Evolutionary conservation across 2,113 vertebrate genomes (phyloP), one percentile per base, ranked within the genome.

Genomic region (Dendrocopos noguchii): DNA sequence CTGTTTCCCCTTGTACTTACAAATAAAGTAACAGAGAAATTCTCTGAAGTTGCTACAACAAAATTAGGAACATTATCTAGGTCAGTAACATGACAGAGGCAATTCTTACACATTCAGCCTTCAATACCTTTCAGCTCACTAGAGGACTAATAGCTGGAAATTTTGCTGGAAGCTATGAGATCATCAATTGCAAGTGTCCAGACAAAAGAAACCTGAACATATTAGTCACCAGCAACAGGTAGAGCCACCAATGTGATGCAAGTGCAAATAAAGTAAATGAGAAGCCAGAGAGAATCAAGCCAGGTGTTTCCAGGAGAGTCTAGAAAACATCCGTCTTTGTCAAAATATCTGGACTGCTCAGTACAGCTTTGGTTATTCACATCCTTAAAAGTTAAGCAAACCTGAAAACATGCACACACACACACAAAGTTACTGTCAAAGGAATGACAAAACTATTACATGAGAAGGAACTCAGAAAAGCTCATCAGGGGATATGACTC

Each of bases 171-270:
- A 92, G 84, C 64, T 74, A 46, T 66, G 67, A 90, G 64, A 39
- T 66, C 63, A 92, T 92, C 89, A 91, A n/a, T 66, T 94, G 87
- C 34, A 94, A 34, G 57, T 84, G 67, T 73, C 66, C 81, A 91
- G 24, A 88, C 34, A 67, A 76, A 60, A 93, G 80, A 84, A 82
- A 87, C 46, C 50, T 1, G 0, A 50, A 67, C 63, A 22, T 47
- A 87, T 92, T 87, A 94, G 87, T 92, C 91, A 91, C 63, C 66
- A 91, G 71, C 53, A 84, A 94, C 75, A 93, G 81, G 75, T 84
- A 82, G 39, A 95, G 91, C 57, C 71, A 91, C 36, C 70, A 84
- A 24, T 15, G 59, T 53, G 46, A 88, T 84, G 57, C 55, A 85
- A 91, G 46, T 39, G 16, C 5, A 70, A 77, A 90, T n/a, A 44